Evolutionary conservation across 64 coral and sea anemone genomes (phyloP).

Genomic region (Montipora efflorescens): DNA sequence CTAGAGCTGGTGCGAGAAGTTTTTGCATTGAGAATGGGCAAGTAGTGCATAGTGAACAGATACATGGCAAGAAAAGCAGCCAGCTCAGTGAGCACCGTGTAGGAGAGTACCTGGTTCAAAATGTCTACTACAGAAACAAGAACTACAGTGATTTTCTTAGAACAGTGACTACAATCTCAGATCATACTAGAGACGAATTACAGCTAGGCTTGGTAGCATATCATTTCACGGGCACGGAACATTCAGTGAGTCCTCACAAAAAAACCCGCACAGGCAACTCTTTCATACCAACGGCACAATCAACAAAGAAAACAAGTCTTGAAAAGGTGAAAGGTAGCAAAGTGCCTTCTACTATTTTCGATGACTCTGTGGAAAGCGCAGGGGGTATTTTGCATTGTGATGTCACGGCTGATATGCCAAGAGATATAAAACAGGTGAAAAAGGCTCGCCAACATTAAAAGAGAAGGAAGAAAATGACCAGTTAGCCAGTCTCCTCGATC

Average conservation of each 20-base stretch:
- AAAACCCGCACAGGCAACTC: too few species aligned
- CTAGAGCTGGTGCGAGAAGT: slow-evolving; percentile 30
- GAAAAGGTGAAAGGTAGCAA: too few species aligned
- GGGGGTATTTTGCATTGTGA: too few species aligned
- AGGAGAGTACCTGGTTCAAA: slow-evolving; percentile 8
- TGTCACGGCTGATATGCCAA: too few species aligned
- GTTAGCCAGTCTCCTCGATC: too few species aligned
- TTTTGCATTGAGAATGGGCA: background rate
- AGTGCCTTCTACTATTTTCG: too few species aligned
- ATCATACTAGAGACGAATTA: slow-evolving; percentile 19
- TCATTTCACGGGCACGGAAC: background rate
- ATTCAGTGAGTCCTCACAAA: slow-evolving; percentile 13
- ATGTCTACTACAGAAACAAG: slow-evolving; percentile 30
- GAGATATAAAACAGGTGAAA: too few species aligned
- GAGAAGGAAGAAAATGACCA: too few species aligned
- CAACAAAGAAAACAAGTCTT: too few species aligned
- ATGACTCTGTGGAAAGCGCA: too few species aligned
- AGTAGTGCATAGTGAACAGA: background rate
- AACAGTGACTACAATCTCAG: slow-evolving; percentile 20
- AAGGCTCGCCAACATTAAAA: too few species aligned
- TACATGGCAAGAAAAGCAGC: background rate
- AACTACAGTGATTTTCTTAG: slow-evolving; percentile 44
- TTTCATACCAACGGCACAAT: too few species aligned
- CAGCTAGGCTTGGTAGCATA: slow-evolving; percentile 39
- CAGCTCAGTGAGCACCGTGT: background rate